phyloP scores from a whole-genome alignment of 2,113 vertebrate species.

The Hymenochirus boettgeri region DNA sequence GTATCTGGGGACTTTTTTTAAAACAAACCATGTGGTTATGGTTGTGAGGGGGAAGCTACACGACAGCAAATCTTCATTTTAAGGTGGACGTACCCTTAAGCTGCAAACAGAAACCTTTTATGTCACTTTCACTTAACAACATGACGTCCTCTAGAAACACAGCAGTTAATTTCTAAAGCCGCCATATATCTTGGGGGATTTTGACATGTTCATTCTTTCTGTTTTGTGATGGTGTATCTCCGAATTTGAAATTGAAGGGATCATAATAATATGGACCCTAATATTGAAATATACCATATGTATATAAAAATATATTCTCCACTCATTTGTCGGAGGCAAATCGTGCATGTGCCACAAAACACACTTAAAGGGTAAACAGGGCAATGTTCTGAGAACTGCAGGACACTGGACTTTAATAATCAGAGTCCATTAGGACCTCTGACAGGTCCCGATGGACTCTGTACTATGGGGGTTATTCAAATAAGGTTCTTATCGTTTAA shows the following conservation, averaged over 20 bases:
- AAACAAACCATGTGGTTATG: too few relatives aligned
- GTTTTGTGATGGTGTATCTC: constrained; percentile 10
- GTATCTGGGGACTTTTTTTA: too few relatives aligned
- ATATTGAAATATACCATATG: neutral
- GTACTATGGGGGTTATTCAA: too few relatives aligned
- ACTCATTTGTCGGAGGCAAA: neutral
- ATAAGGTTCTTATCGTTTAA: too few relatives aligned
- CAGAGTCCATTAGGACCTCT: too few relatives aligned
- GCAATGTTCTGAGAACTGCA: too few relatives aligned
- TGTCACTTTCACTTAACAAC: neutral
- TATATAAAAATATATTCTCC: neutral
- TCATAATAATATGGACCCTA: neutral
- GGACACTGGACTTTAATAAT: too few relatives aligned
- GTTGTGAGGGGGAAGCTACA: too few relatives aligned
- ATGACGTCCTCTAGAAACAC: neutral
- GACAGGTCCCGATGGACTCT: too few relatives aligned
- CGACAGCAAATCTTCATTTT: too few relatives aligned
- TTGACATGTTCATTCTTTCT: constrained; percentile 13
- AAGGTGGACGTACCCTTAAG: too few relatives aligned
- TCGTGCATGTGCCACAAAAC: neutral
- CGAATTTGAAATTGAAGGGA: constrained; percentile 1
- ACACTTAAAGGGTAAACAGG: neutral
- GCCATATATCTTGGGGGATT: neutral
- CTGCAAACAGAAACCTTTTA: too few relatives aligned
- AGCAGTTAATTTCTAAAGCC: neutral